These are phyloP conservation scores for Mionectes macconnelli DNA, from an alignment of 2,113 vertebrate species.

Conservation along the genomic window DNA sequence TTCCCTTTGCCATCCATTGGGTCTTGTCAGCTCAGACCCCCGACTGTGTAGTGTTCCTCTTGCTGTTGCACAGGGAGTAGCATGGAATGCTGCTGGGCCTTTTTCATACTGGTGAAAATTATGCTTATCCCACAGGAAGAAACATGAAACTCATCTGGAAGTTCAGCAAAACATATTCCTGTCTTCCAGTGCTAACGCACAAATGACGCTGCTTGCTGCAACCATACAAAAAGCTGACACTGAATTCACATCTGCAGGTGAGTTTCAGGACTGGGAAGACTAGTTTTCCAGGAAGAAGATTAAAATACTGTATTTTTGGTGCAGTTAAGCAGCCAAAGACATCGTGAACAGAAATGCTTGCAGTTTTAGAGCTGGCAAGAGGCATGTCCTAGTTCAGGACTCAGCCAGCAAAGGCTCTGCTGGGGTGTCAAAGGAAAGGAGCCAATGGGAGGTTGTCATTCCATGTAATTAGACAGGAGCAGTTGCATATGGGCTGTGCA, in stretches of 20 bases:
- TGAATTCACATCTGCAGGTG: neutral
- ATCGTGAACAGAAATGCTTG: neutral
- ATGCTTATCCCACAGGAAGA: neutral
- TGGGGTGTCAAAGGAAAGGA: neutral
- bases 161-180: neutral
- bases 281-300: slow-evolving; percentile 18
- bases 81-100: neutral
- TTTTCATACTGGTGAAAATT: neutral
- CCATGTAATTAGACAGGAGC: neutral
- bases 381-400: neutral
- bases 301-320: neutral
- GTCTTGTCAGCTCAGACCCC: neutral
- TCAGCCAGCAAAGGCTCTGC: neutral
- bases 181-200: neutral
- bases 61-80: neutral
- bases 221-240: neutral
- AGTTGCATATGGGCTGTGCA: slow-evolving; percentile 7
- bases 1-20: neutral
- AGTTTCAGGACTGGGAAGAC: neutral
- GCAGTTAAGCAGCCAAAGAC: neutral
- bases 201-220: neutral
- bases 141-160: neutral
- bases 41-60: neutral
- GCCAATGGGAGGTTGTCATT: neutral
- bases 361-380: slow-evolving; percentile 26